A percentile compares a stretch with the other conserved stretches of the same genome.
Evolutionary conservation across 1,140 invertebrate genomes (phyloP).

Genomic region (Papilio aristodemus): DNA sequence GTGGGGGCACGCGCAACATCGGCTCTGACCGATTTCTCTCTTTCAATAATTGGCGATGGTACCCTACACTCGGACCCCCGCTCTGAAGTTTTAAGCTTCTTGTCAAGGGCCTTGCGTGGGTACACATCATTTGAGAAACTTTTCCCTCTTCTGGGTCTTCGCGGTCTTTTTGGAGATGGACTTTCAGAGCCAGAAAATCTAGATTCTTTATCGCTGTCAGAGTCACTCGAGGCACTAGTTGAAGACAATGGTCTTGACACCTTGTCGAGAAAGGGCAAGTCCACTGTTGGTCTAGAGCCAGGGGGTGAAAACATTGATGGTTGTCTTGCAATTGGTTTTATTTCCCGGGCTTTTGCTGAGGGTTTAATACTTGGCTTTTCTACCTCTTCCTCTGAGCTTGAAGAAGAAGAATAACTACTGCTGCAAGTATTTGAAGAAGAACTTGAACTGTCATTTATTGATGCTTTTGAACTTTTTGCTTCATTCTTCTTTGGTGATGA

Average conservation of each 20-base stretch:
- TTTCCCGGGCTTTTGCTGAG: slow-evolving; percentile 67
- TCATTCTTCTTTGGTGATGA: slow-evolving; percentile 75
- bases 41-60: slow-evolving; percentile 86
- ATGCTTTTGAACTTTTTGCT: slow-evolving; percentile 54
- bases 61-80: slow-evolving; percentile 87
- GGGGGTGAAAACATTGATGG: slow-evolving; percentile 75
- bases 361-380: slow-evolving; percentile 69
- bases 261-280: slow-evolving; percentile 84
- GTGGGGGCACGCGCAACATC: slow-evolving; percentile 76
- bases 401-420: slow-evolving; percentile 77
- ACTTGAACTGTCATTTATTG: slow-evolving; percentile 71
- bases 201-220: slow-evolving; percentile 72
- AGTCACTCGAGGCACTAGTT: slow-evolving; percentile 79
- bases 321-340: slow-evolving; percentile 62
- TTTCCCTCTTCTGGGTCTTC: slow-evolving; percentile 66
- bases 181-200: slow-evolving; percentile 65
- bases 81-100: slow-evolving; percentile 93
- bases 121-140: slow-evolving; percentile 66
- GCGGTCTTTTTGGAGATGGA: slow-evolving; percentile 65
- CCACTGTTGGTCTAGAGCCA: slow-evolving; percentile 74
- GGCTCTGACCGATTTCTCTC: slow-evolving; percentile 86
- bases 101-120: slow-evolving; percentile 86
- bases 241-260: slow-evolving; percentile 80
- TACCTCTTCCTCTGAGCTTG: slow-evolving; percentile 78
- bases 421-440: slow-evolving; percentile 75